Evolutionary conservation across 2,113 vertebrate genomes (phyloP).

Genomic region (Dicaeum eximium): DNA sequence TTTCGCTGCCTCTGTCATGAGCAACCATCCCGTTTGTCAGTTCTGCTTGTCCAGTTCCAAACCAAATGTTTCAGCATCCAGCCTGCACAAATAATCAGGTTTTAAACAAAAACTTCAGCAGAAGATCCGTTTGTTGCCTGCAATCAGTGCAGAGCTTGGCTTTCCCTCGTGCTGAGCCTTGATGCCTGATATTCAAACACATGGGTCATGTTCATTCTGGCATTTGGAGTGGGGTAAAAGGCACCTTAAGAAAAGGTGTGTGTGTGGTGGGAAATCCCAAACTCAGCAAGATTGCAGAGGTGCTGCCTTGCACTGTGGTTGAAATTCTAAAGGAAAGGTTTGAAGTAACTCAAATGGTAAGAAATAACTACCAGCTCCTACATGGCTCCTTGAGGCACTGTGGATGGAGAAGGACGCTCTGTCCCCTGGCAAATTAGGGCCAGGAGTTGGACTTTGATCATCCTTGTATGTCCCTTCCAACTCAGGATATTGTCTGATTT

Average conservation of each 20-base stretch:
- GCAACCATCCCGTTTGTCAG: not conserved
- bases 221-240: not conserved
- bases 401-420: not conserved
- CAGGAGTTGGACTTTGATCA: not conserved
- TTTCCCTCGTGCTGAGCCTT: not conserved
- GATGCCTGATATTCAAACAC: not conserved
- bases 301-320: not conserved
- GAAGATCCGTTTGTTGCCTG: not conserved
- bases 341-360: not conserved
- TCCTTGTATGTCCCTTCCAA: not conserved
- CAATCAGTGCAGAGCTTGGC: not conserved
- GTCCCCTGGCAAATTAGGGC: not conserved
- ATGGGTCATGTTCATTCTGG: fast-evolving
- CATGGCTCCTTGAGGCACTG: not conserved
- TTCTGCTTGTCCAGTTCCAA: not conserved
- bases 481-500: not conserved
- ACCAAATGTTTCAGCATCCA: not conserved
- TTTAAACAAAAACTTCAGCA: not conserved
- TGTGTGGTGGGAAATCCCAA: not conserved
- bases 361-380: not conserved
- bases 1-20: not conserved
- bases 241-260: not conserved
- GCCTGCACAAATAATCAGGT: not conserved
- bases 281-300: not conserved
- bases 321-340: not conserved